Base-by-base conservation (phyloP, 2,888 invertebrate genomes). In the Macaria notata region DNA sequence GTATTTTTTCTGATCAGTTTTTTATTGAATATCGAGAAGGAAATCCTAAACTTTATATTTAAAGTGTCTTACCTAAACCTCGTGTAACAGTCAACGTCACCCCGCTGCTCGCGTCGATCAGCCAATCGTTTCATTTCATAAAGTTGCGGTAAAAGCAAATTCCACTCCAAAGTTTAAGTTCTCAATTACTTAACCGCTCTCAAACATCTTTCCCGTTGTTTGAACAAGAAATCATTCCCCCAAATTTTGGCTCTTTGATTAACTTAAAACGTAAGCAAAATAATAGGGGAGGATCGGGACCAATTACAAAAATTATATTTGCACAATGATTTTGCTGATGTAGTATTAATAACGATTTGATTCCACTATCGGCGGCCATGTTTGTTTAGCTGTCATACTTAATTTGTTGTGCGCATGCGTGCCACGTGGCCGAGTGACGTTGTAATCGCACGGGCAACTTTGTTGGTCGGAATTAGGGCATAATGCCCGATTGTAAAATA, bases 281-380 rank as follows among this genome's bases (percentile, higher is more conserved):
- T 76, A 77, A 73, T 73, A 70, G 79, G 84, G 80, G 73, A 75
- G 70, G 66, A 75, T 72, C 71, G 68, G 69, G 76, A 74, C 70
- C 84, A 88, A 88, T 88, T 88, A 87, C 85, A 75, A 81, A 82
- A 86, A 88, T 86, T 84, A 84, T 88, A 82, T 88, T 88, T 88
- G 79, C 81, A 71, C 83, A 82, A 78, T 84, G 76, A 83, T 76
- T 85, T 86, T 85, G 78, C 83, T 81, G 76, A 82, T 85, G 76
- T 74, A 47, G 79, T 86, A 87, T 82, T 86, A 87, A 87, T 86
- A 87, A 84, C 82, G 78, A 86, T 86, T 84, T 81, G 84, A 86
- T 86, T 83, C 72, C 74, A 78, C 77, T 84, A 88, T 87, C 86
- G 76, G 75, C 64, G 54, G 81, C 85, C 86, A 85, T 88, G 86